Base-by-base conservation (phyloP, 2,888 invertebrate species). In the Malacosoma neustria region DNA sequence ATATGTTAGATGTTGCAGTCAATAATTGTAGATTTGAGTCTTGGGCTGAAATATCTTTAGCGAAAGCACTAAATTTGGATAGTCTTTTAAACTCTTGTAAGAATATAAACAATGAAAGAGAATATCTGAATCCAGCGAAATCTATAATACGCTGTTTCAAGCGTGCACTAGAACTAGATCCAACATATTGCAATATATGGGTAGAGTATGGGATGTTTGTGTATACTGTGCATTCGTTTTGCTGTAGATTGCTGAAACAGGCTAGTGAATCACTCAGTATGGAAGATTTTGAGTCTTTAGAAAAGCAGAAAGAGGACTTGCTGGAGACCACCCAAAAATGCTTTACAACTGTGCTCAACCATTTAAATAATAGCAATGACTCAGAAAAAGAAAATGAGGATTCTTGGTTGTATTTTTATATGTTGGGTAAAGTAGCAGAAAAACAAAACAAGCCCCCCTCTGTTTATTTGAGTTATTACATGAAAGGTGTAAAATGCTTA, bases 341-440 rank as follows among this genome's bases (percentile, higher is more conserved):
- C 74, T 97, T 97, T 59, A 87, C 87, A 15, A 88, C 89, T 15
- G 92, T 92, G 1, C 87, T 91, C 39, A 87, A 88, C 37, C 87
- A 91, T 48, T 87, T 90, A 37, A 87, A 89, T 41, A 79, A 72
- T 33, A 79, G 70, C 41, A 70, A 64, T 36, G 88, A 87, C 46
- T 71, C 84, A 1, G 89, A 89, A 37, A 88, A 88, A 44, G 72
- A 86, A 0, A 90, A 90, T 45, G 96, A 97, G 62, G 97, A 98
- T 61, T 89, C 93, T 39, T 98, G 98, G 98, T 82, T 97, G 29
- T 92, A 94, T 59, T 94, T 95, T 69, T 98, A 97, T 63, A 96
- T 98, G 93, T 82, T 98, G n/a, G 98, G 96, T 0, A 98, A 98
- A 88, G 93, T 97, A 36, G 90, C 93, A 0, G 97, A 98, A 70